Evolutionary conservation across 1,140 invertebrate genomes (phyloP).

Genomic region (Chironomus tepperi): DNA sequence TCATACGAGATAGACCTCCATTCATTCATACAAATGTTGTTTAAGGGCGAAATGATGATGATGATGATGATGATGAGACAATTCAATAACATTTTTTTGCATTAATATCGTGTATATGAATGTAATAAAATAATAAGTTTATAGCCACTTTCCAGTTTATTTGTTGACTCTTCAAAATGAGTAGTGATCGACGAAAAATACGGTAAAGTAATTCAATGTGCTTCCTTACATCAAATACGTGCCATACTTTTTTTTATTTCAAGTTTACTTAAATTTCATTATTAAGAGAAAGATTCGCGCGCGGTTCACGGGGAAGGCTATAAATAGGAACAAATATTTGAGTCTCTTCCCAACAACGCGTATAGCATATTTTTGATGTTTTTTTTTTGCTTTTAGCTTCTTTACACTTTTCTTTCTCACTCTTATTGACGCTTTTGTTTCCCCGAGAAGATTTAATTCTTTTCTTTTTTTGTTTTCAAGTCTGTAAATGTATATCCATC

Average conservation of each 20-base stretch:
- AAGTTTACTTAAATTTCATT: background rate
- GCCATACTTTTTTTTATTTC: no score
- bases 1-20: background rate
- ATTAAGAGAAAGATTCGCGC: background rate
- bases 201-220: no score
- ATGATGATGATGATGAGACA: no score
- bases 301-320: conserved; percentile 4
- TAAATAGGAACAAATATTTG: background rate
- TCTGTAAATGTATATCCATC: background rate
- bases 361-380: background rate
- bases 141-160: background rate
- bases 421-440: background rate
- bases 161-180: background rate
- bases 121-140: background rate
- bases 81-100: no score
- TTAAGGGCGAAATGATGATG: background rate
- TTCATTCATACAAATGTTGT: background rate
- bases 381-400: background rate
- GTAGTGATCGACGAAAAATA: background rate
- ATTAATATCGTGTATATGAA: no score
- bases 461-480: background rate
- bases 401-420: background rate
- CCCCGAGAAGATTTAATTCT: background rate
- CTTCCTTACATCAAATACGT: no score
- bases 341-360: background rate